Base-by-base conservation (phyloP, 2,113 vertebrate genomes). In the Cricetomys ansorgei region DNA sequence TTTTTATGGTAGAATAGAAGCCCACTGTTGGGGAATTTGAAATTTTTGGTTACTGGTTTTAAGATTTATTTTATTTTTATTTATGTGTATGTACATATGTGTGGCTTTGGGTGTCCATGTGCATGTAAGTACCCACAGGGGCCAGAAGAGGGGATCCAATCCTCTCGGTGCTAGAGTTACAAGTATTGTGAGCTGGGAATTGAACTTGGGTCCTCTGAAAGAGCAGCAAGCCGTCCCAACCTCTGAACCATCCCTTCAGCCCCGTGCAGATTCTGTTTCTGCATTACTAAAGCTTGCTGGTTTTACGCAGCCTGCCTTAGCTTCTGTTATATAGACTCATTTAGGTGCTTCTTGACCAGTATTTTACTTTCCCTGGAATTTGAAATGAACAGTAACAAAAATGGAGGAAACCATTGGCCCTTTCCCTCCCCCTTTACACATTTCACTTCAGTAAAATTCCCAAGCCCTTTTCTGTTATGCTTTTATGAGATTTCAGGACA, bases 401-500 rank as follows among this genome's bases (percentile, higher is more conserved):
- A 57, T 50, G 64, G 84, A 88, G 37, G 65, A 93, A 79, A 64
- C 40, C n/a, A 34, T 70, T 34, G 84, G 59, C 62, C 29, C 43
- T 67, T 90, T 92, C 48, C 43, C 34, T 72, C 76, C 34, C 76
- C 43, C 45, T 91, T 88, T 29, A 90, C 29, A 76, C 55, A 85
- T 91, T 95, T 94, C 95, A 88, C 89, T 94, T 93, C 88, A 84
- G 80, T 81, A 90, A 95, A 94, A 97, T 92, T 84, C 96, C 92
- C 91, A 94, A 94, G 70, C 64, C 70, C 75, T 65, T 90, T 92
- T 95, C 92, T 95, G 73, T 94, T 90, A 76, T 65, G 88, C 73
- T 95, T 97, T 97, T 88, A 75, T 93, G 97, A 89, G 94, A 96
- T 88, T 97, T 96, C 64, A 97, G 45, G 75, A 94, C 80, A 95